Evolutionary conservation across 35 echinoderm and acorn worm species (phyloP), one percentile per base, ranked within the genome.

Genomic region (Ptychodera flava): DNA sequence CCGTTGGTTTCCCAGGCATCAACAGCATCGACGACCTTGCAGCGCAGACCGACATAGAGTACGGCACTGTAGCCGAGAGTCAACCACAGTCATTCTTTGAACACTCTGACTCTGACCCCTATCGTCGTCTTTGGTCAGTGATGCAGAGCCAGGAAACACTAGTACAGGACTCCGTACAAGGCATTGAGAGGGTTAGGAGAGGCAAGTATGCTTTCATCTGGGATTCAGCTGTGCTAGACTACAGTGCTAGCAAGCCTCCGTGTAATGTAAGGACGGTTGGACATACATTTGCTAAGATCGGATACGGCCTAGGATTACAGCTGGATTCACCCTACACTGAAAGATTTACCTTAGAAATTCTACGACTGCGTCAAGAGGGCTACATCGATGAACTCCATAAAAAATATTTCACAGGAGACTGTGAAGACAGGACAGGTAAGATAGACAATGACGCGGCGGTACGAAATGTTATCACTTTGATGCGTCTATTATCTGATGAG

Each of bases 41-140:
- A 1, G 28, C 33, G 1, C 82, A 83, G 35, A 36, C 82, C 0
- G 82, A 16, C 0, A 36, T 83, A 1, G 28, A 1, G 10, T 83
- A 83, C 37, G 82, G 82, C 1, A 83, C 82, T 0, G 82, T 83
- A 28, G 82, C 34, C 1, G 35, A 16, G 12, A 83, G 82, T 36
- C 82, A 83, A 37, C 82, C 82, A 16, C 82, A 83, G 28, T 36
- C 82, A n/a, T 83, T 36, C 82, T 83, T 83, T 28, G 82, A 83
- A 37, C 34, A 83, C 6, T 34, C 82, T 15, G 37, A 83, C 16
- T 34, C 37, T 37, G 82, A 83, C 29, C 82, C 82, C 15, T 83
- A 36, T 30, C 82, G 28, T 34, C 34, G 82, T 16, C n/a, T 36
- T 15, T 83, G 16, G 15, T 36, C 16, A 0, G 30, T 36, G 33